A percentile compares a stretch with the other conserved stretches of the same genome.
These are phyloP conservation scores for Bombus turneri DNA, from an alignment of 1,140 invertebrate genomes.

Conservation along the genomic window DNA sequence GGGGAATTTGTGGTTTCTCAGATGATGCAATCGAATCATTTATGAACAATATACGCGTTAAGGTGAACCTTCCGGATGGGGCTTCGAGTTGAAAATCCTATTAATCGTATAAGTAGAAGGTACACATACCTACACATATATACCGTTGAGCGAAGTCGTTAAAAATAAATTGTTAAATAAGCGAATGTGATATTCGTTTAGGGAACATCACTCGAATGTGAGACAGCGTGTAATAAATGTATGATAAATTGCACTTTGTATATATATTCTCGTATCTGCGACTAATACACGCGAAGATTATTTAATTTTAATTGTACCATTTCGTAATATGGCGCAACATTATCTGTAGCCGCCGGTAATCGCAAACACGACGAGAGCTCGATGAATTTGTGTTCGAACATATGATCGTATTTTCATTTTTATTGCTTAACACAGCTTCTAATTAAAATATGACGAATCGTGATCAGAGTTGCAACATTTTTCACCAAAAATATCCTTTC, in stretches of 20 bases:
- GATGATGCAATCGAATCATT: not conserved
- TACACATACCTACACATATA: not conserved
- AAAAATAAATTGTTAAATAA: slow-evolving; percentile 3
- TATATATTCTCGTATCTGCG: not conserved
- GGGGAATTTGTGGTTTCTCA: not conserved
- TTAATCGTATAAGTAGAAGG: not conserved
- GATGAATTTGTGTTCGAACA: not conserved
- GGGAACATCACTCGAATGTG: not conserved
- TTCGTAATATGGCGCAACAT: slow-evolving; percentile 16
- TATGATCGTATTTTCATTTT: not conserved
- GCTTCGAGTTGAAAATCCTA: not conserved
- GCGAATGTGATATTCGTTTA: not conserved
- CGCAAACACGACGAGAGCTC: not conserved
- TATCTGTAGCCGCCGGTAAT: not conserved
- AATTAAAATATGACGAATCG: too few relatives aligned
- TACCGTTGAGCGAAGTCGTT: not conserved
- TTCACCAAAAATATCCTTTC: too few relatives aligned
- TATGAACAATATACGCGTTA: not conserved
- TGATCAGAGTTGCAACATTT: too few relatives aligned
- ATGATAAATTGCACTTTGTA: slow-evolving; percentile 3
- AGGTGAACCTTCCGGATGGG: not conserved
- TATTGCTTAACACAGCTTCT: too few relatives aligned
- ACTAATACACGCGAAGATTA: not conserved
- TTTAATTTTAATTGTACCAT: slow-evolving; percentile 13
- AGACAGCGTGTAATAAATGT: not conserved